Percentiles rank a stretch among this genome's conserved stretches.
Conservation (phyloP, 1,140 invertebrate genomes). For the Nylanderia fulva region DNA sequence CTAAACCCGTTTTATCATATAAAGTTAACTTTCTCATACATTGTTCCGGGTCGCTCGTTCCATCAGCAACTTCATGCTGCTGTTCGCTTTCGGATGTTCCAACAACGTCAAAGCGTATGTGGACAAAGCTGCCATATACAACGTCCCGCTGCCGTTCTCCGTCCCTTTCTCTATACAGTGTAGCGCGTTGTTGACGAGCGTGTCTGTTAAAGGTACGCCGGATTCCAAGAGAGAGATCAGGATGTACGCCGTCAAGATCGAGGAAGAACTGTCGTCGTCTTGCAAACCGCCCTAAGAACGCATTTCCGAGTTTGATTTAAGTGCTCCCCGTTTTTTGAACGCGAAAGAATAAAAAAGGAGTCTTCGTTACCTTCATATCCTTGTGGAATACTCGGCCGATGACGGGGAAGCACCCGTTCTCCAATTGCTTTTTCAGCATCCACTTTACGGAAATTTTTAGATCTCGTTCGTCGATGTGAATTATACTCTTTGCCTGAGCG, state of each 20-base stretch:
- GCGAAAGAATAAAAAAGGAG: not conserved
- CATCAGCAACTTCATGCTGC: constrained; percentile 77
- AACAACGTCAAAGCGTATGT: constrained; percentile 88
- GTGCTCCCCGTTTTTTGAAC: not conserved
- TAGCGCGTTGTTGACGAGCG: constrained; percentile 86
- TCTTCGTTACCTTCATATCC: constrained; percentile 89
- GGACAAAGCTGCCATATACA: constrained; percentile 87
- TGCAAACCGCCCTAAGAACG: constrained; percentile 88
- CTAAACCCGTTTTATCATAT: not conserved
- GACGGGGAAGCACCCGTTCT: constrained; percentile 92
- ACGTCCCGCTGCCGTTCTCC: constrained; percentile 70
- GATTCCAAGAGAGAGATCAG: constrained; percentile 89
- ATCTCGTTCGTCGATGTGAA: constrained; percentile 90
- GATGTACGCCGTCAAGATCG: constrained; percentile 90
- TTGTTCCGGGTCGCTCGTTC: constrained; percentile 78
- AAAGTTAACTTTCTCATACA: constrained; percentile 63
- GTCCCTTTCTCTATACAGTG: constrained; percentile 86
- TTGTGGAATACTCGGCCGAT: constrained; percentile 92
- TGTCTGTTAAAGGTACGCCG: constrained; percentile 81
- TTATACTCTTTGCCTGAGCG: constrained; percentile 88
- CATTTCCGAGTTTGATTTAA: not conserved
- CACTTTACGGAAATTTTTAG: constrained; percentile 90
- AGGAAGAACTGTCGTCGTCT: constrained; percentile 87
- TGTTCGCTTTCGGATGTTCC: constrained; percentile 80
- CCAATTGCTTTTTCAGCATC: constrained; percentile 90